A percentile compares a stretch with the other conserved stretches of the same genome.
Conservation (phyloP, 2,113 vertebrate species). For the Holacanthus passer region DNA sequence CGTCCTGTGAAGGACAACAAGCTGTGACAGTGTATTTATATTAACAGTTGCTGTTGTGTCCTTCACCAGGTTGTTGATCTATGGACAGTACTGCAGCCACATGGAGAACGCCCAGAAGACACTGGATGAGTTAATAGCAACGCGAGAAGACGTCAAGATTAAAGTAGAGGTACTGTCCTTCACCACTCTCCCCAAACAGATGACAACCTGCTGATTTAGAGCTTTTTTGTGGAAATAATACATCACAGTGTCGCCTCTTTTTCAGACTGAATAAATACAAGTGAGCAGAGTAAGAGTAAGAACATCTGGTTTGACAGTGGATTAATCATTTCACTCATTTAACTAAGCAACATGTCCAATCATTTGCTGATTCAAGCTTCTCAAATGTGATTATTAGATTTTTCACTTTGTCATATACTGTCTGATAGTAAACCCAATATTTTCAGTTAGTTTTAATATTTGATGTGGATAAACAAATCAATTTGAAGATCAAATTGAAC, state of each 20-base stretch:
- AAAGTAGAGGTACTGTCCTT: slow-evolving; percentile 93
- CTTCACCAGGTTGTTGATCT: slow-evolving; percentile 91
- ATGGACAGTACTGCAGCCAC: slow-evolving; percentile 97
- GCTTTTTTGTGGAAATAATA: not conserved
- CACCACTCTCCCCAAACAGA: not conserved
- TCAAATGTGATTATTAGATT: not conserved
- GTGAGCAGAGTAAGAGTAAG: not conserved
- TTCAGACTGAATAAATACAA: not conserved
- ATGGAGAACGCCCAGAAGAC: slow-evolving; percentile 97
- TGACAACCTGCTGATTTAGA: not conserved
- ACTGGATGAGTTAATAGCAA: slow-evolving; percentile 91
- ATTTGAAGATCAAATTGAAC: too few species aligned
- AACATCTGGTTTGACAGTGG: not conserved
- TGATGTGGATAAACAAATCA: too few species aligned
- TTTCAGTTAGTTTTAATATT: not conserved
- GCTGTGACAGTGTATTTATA: not conserved
- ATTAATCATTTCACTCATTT: not conserved
- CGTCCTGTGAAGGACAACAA: not conserved
- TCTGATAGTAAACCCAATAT: not conserved
- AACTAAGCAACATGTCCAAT: too few species aligned
- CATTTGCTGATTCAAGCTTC: not conserved
- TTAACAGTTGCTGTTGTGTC: slow-evolving; percentile 29
- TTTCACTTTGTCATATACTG: too few species aligned
- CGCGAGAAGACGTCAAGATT: slow-evolving; percentile 90
- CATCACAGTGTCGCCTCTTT: not conserved